These are phyloP conservation scores for Scaptomyza graminum DNA, from an alignment of 1,140 invertebrate species.

Conservation along the genomic window DNA sequence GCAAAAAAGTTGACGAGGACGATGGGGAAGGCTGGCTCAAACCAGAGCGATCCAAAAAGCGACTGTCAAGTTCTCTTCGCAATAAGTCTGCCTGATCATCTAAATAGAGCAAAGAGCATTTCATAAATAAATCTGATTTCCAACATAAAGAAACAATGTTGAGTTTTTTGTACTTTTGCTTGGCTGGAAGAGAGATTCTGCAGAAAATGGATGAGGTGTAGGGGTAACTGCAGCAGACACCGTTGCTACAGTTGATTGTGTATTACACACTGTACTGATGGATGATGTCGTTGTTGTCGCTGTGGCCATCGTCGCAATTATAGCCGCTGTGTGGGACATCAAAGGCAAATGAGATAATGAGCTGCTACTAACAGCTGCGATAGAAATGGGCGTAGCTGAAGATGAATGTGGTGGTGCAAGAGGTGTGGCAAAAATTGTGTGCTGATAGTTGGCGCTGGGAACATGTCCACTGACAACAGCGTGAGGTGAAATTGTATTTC, in stretches of 20 bases:
- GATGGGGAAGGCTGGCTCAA: conserved; percentile 77
- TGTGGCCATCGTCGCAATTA: conserved; percentile 44
- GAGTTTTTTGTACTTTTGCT: conserved; percentile 85
- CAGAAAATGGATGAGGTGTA: conserved; percentile 90
- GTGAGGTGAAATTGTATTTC: conserved; percentile 68
- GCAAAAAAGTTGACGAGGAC: conserved; percentile 87
- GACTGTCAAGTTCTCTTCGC: conserved; percentile 94
- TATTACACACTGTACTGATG: conserved; percentile 29
- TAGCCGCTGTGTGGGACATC: conserved; percentile 40
- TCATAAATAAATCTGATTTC: not conserved
- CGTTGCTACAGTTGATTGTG: conserved; percentile 66
- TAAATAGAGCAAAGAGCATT: conserved; percentile 26
- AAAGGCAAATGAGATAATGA: conserved; percentile 38
- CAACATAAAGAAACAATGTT: not conserved
- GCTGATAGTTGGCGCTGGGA: conserved; percentile 54
- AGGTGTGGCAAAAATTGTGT: conserved; percentile 66
- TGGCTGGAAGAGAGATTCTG: conserved; percentile 93
- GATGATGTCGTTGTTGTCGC: conserved; percentile 53
- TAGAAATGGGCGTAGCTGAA: conserved; percentile 33
- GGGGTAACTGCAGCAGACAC: conserved; percentile 83
- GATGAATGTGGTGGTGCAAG: conserved; percentile 85
- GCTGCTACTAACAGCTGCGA: conserved; percentile 36
- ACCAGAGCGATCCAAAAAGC: conserved; percentile 89
- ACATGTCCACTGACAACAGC: conserved; percentile 41
- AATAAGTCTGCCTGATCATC: conserved; percentile 92